These are phyloP conservation scores for Scelioninae gen. 2 DNA, from an alignment of 2,888 invertebrate genomes.

Conservation along the genomic window DNA sequence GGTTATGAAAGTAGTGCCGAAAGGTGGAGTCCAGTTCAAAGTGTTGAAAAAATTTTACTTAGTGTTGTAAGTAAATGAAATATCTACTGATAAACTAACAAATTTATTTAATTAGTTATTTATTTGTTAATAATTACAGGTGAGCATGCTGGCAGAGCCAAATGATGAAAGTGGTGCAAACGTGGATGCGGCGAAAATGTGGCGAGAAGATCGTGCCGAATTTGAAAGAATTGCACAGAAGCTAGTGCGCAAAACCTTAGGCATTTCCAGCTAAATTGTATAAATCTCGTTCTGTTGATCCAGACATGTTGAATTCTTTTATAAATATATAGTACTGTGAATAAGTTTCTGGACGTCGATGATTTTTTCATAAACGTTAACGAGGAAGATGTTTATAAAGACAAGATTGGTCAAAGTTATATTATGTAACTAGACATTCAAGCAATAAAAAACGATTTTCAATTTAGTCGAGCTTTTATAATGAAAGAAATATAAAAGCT, in stretches of 20 bases:
- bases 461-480: too few relatives aligned
- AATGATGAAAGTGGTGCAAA: conserved; percentile 99
- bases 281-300: background rate
- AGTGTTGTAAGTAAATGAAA: conserved; percentile 90
- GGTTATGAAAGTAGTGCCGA: conserved; percentile 99
- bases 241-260: conserved; percentile 93
- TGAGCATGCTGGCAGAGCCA: conserved; percentile 98
- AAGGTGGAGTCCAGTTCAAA: conserved; percentile 99
- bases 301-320: conserved; percentile 12
- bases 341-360: too few relatives aligned
- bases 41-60: conserved; percentile 98
- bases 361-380: too few relatives aligned
- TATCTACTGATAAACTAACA: too few relatives aligned
- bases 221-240: conserved; percentile 95
- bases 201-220: conserved; percentile 95
- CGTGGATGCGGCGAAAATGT: conserved; percentile 99
- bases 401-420: too few relatives aligned
- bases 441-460: too few relatives aligned
- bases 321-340: conserved; percentile 13
- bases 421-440: too few relatives aligned
- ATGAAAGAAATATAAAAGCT: too few relatives aligned
- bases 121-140: too few relatives aligned
- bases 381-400: too few relatives aligned
- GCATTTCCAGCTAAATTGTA: conserved; percentile 78
- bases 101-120: too few relatives aligned